Conservation (phyloP, 2,888 invertebrate species). For the Ormyrus pomaceus region DNA sequence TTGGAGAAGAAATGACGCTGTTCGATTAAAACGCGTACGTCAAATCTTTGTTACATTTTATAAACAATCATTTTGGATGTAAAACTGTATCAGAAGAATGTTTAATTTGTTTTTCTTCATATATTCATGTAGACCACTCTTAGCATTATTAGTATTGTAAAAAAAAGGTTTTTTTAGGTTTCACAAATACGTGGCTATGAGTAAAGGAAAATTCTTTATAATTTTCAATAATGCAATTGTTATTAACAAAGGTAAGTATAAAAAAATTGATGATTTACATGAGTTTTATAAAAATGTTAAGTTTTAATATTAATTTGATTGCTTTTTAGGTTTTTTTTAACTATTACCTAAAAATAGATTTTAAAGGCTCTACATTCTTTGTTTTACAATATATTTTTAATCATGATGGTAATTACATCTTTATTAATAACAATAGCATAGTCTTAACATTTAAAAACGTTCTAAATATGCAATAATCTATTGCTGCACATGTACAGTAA, state of each 20-base stretch:
- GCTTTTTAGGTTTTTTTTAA: background rate
- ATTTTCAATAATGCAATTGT: background rate
- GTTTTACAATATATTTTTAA: conserved; percentile 7
- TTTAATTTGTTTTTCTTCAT: background rate
- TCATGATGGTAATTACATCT: conserved; percentile 28
- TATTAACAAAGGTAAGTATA: conserved; percentile 37
- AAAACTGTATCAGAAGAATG: conserved; percentile 3
- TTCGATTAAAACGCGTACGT: conserved; percentile 23
- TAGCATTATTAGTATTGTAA: background rate
- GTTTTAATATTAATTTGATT: background rate
- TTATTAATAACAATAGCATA: conserved; percentile 44
- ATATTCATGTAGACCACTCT: background rate
- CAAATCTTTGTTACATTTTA: conserved; percentile 1
- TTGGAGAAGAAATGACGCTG: background rate
- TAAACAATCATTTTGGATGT: background rate
- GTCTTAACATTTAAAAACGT: conserved; percentile 39
- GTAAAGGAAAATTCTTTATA: background rate
- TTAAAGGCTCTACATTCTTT: background rate
- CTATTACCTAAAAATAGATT: too few species aligned
- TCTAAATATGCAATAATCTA: conserved; percentile 9
- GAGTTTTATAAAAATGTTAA: background rate
- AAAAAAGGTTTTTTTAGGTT: conserved; percentile 4
- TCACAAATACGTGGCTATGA: background rate
- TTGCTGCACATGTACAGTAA: conserved; percentile 37
- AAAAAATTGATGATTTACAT: conserved; percentile 10